phyloP scores from a whole-genome alignment of 2,888 invertebrate species.

The Trichogramma dendrolimi region DNA sequence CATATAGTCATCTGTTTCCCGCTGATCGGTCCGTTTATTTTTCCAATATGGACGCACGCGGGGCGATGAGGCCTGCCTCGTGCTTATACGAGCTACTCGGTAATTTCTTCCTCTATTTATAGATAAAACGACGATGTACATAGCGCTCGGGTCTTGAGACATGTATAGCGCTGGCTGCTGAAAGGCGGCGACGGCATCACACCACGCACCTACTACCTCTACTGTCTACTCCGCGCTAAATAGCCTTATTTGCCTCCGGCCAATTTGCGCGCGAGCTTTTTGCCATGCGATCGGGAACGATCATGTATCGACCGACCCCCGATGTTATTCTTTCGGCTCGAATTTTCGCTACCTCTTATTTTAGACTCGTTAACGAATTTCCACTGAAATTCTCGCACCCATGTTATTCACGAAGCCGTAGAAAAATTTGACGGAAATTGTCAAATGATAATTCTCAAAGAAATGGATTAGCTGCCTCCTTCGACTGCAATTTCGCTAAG shows the following conservation, averaged over 20 bases:
- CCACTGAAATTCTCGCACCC: no score
- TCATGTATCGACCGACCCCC: not conserved
- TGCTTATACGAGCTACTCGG: slow-evolving; percentile 41
- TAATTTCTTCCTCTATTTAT: no score
- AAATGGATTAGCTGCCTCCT: no score
- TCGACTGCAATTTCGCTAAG: not conserved
- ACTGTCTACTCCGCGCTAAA: slow-evolving; percentile 17
- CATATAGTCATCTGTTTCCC: slow-evolving; percentile 48
- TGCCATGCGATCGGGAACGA: slow-evolving; percentile 3
- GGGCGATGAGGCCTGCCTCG: slow-evolving; percentile 36
- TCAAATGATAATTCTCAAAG: no score
- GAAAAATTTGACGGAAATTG: no score
- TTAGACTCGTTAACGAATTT: no score
- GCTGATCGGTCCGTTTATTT: slow-evolving; percentile 44
- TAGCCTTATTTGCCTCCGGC: slow-evolving; percentile 13
- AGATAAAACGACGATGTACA: no score
- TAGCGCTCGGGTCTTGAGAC: no score
- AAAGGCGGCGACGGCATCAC: slow-evolving; percentile 4
- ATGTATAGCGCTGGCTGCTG: not conserved
- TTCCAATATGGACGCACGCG: slow-evolving; percentile 51
- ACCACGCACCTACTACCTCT: not conserved
- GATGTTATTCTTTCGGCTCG: not conserved
- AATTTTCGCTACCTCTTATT: not conserved
- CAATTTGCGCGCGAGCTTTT: no score
- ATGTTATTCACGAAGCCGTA: no score